Evolutionary conservation across 2,888 invertebrate genomes (phyloP), one percentile per base, ranked within the genome.

Genomic region (Papilio protenor): DNA sequence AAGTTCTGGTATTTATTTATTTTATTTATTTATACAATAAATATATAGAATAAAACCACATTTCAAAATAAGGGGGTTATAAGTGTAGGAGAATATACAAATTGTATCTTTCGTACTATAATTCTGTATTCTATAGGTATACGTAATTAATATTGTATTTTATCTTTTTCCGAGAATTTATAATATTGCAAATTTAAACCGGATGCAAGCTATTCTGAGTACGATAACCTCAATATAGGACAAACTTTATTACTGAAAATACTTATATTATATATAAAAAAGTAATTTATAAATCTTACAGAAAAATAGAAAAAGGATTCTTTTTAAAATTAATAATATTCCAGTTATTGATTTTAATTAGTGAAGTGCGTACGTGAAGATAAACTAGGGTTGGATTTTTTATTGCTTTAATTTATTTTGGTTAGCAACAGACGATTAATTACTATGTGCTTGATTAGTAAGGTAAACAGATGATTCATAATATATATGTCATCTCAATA

Each of bases 381-480:
- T 16, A 52, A 18, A 16, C 16, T 52, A 16, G n/a, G 55, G 52
- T 52, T 16, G 52, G 5, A 5, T 52, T 52, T 18, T 52, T 12
- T 59, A 59, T 14, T 61, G 14, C 27, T 27, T 64, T 33, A 2
- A 64, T 18, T 40, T 40, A 40, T n/a, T 33, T 45, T 21, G 45
- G 66, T 45, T 45, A 45, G 66, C 40, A 45, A 69, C n/a, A 69
- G 66, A 4, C 21, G n/a, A n/a, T n/a, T n/a, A 12, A 69, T 12
- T n/a, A 33, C 18, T 66, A 40, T 33, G 8, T 21, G 4, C 40
- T 66, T 40, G 18, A 18, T 40, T 40, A n/a, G 40, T 40, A 4
- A n/a, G 2, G 64, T 66, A 66, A 66, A 69, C 21, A 69, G 4
- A 69, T 69, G 66, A 69, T 11, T 69, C 66, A 40, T n/a, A 66